Conservation (phyloP, 1,140 invertebrate species). For the Patella vulgata region DNA sequence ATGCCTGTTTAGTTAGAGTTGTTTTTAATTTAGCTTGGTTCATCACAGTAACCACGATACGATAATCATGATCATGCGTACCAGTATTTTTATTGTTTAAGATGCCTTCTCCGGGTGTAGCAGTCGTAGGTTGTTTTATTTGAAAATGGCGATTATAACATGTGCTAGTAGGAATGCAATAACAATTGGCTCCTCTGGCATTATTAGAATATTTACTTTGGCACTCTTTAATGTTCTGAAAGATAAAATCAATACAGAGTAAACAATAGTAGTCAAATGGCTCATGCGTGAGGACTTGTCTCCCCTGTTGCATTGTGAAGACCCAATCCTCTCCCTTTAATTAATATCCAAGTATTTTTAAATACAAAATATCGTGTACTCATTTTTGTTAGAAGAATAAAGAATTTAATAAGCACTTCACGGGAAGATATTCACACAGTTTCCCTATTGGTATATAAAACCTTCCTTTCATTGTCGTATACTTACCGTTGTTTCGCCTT, state of each 20-base stretch:
- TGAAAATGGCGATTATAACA: slow-evolving; percentile 40
- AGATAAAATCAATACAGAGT: background rate
- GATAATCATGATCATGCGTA: slow-evolving; percentile 43
- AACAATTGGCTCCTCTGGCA: slow-evolving; percentile 32
- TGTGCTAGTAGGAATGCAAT: slow-evolving; percentile 30
- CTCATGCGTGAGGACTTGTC: no score
- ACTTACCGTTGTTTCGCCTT: slow-evolving; percentile 24
- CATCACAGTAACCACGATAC: slow-evolving; percentile 31
- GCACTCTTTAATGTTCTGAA: slow-evolving; percentile 26
- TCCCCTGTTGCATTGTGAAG: no score
- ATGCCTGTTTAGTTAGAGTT: slow-evolving; percentile 30
- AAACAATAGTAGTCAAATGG: no score
- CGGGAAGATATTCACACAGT: no score
- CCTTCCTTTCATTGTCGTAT: background rate
- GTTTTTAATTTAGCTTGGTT: slow-evolving; percentile 40
- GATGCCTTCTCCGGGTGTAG: slow-evolving; percentile 21
- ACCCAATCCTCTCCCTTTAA: no score
- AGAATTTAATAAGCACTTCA: no score
- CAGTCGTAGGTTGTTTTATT: slow-evolving; percentile 24
- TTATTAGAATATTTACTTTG: slow-evolving; percentile 21
- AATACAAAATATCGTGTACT: background rate
- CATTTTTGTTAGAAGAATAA: no score
- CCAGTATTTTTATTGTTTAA: slow-evolving; percentile 26
- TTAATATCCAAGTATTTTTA: no score
- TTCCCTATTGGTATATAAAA: background rate